Evolutionary conservation across 2,113 vertebrate genomes (phyloP).

Genomic region (Neotragus pygmaeus): DNA sequence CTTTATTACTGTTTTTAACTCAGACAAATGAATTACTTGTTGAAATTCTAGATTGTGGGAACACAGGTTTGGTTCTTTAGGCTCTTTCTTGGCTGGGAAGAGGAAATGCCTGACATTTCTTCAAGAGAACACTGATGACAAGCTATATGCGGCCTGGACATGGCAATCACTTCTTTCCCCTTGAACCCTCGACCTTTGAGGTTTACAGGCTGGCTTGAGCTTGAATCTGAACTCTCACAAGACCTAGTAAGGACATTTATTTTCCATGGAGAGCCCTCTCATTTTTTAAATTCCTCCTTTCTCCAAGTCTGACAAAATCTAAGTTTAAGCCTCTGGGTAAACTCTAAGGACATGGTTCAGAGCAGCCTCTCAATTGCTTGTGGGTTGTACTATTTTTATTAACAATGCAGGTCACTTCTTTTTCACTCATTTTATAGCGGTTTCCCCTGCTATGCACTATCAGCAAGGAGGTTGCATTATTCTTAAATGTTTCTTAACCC

Average conservation of each 20-base stretch:
- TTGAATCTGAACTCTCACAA: constrained; percentile 3
- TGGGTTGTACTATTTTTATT: constrained; percentile 14
- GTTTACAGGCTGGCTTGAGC: not conserved
- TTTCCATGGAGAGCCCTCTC: not conserved
- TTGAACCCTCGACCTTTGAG: not conserved
- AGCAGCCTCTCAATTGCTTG: not conserved
- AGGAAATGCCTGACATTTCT: constrained; percentile 44
- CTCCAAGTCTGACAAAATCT: not conserved
- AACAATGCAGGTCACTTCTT: not conserved
- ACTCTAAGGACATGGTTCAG: not conserved
- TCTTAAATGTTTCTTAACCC: not conserved
- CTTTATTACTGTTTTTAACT: constrained; percentile 10
- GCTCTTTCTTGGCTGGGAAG: not conserved
- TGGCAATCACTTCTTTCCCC: not conserved
- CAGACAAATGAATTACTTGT: not conserved
- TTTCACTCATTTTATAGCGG: not conserved
- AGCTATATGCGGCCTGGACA: not conserved
- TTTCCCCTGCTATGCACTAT: not conserved
- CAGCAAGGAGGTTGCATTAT: not conserved
- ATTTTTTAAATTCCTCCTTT: constrained; percentile 51
- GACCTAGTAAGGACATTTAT: constrained; percentile 26
- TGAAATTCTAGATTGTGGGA: constrained; percentile 4
- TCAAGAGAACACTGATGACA: not conserved
- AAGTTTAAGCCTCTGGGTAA: constrained; percentile 29
- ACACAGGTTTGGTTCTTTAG: not conserved